Conservation (phyloP, 2,797 vertebrate species). For the Mus spretus region DNA sequence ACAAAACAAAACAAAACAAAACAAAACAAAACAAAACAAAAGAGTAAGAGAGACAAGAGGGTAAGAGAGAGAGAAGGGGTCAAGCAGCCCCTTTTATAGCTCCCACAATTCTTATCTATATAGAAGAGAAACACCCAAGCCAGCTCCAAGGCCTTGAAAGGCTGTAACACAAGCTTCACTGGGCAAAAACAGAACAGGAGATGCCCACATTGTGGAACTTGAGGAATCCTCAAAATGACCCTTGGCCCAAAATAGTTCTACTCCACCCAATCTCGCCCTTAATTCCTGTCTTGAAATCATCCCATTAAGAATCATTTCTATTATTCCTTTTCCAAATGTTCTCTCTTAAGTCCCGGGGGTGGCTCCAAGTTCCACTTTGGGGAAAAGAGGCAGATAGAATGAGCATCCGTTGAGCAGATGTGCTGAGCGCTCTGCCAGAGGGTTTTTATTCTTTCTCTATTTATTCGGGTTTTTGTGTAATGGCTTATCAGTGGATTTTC, state of each 20-base stretch:
- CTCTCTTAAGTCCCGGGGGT: neutral
- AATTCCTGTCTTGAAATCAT: conserved; percentile 20
- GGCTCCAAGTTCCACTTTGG: neutral
- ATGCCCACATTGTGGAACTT: neutral
- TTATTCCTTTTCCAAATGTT: conserved; percentile 9
- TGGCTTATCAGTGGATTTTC: conserved; percentile 2
- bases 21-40: too few relatives aligned
- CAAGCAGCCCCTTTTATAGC: neutral
- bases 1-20: too few relatives aligned
- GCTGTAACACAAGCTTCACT: neutral
- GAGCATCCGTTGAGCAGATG: conserved; percentile 10
- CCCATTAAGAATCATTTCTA: neutral
- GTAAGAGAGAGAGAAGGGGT: too few relatives aligned
- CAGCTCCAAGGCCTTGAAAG: neutral
- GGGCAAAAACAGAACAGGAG: neutral
- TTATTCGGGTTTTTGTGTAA: neutral
- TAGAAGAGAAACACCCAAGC: neutral
- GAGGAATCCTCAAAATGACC: neutral
- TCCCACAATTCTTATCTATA: neutral
- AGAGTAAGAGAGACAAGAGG: too few relatives aligned
- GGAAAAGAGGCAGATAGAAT: conserved; percentile 26
- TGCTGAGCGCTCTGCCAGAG: neutral
- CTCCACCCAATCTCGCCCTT: neutral
- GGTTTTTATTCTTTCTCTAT: neutral
- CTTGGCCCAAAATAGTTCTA: neutral